Evolutionary conservation across 2,888 invertebrate species (phyloP), one percentile per base, ranked within the genome.

Genomic region (Arctia plantaginis): DNA sequence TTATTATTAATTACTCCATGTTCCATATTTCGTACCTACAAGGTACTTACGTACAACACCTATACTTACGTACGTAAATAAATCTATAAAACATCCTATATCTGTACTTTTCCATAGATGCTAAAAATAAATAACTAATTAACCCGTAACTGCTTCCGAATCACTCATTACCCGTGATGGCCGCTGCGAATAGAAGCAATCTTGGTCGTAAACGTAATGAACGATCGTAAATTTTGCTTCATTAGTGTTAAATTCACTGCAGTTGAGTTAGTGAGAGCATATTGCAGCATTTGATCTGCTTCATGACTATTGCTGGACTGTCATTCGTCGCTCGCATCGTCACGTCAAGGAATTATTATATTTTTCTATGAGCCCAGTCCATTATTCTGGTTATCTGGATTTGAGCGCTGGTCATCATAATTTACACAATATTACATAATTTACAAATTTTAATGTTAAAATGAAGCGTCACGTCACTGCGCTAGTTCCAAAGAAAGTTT

Each of bases 151-250:
- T 59, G 72, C 30, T 44, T 13, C n/a, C 23, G 67, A 47, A 55
- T 66, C 72, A 30, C 64, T 71, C 44, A 23, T 64, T 51, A 35
- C 66, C 44, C 1, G 18, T 13, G 13, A 59, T 66, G 30, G n/a
- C 33, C 1, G 23, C 23, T 55, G n/a, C 67, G 4, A 44, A 44
- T 68, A n/a, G 59, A 59, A 62, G 30, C 59, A 62, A 70, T 62
- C 62, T 70, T 33, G n/a, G 20, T 8, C 6, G 35, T 59, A 65
- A 65, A 65, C 18, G 33, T 59, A 69, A 59, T 69, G 39, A 44
- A 35, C 2, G 30, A 67, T 67, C 66, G 66, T 67, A 67, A 72
- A 67, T 44, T 33, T 10, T n/a, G n/a, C 30, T 71, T 72, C 66
- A 72, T 72, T 55, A 55, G 55, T 62, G 30, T 20, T 72, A 33